phyloP scores from a whole-genome alignment of 2,113 vertebrate genomes.

The Oxygymnocypris stewartii region DNA sequence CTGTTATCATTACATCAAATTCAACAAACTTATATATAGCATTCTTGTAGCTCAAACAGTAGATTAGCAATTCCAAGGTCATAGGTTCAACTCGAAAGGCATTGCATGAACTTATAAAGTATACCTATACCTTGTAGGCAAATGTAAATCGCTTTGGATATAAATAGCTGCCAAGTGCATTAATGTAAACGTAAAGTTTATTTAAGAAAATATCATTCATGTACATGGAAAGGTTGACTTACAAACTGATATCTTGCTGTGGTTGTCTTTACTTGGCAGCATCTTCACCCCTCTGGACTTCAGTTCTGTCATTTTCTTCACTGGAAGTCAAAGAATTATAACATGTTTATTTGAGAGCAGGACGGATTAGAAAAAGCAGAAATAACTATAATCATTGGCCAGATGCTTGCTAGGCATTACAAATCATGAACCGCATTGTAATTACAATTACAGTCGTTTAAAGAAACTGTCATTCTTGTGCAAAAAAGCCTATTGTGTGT shows the following conservation, averaged over 20 bases:
- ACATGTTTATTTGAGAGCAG: conserved; percentile 29
- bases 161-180: neutral
- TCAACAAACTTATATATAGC: no score
- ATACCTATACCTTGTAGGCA: no score
- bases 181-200: neutral
- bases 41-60: no score
- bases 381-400: conserved; percentile 3
- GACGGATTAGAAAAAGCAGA: neutral
- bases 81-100: no score
- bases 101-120: neutral
- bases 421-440: conserved; percentile 25
- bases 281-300: conserved; percentile 98
- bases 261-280: conserved; percentile 96
- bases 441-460: conserved; percentile 3
- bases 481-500: conserved; percentile 36
- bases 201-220: conserved; percentile 1
- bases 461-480: conserved; percentile 10
- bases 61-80: no score
- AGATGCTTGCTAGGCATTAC: conserved; percentile 20
- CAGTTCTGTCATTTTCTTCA: conserved; percentile 97
- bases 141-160: no score
- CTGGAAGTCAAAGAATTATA: conserved; percentile 70
- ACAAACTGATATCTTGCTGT: conserved; percentile 99
- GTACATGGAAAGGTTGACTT: conserved; percentile 72
- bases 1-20: no score